Conservation (phyloP, 2,888 invertebrate genomes). For the Cerceris rybyensis region DNA sequence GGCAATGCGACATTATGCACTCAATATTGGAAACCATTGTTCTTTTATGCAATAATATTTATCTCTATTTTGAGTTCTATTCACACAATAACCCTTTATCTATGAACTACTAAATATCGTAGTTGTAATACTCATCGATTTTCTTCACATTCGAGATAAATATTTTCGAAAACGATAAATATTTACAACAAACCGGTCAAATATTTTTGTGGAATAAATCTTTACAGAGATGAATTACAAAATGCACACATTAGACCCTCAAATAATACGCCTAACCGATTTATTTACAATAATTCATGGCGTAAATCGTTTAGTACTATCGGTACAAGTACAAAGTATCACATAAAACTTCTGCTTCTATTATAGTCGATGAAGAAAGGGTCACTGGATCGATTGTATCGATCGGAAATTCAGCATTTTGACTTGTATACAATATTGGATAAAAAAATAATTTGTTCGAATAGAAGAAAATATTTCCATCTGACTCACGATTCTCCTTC, state of each 20-base stretch:
- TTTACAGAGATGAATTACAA: neutral
- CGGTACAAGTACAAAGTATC: neutral
- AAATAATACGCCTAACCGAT: no score
- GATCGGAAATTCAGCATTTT: neutral
- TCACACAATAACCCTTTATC: neutral
- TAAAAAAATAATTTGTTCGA: conserved; percentile 1
- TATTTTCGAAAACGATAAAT: neutral
- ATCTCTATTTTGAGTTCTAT: no score
- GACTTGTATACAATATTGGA: neutral
- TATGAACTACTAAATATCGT: neutral
- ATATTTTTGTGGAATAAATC: neutral
- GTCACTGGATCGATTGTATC: neutral
- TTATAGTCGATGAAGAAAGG: neutral
- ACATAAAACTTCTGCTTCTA: neutral
- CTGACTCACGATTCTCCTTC: no score
- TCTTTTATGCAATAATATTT: neutral
- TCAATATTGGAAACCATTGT: no score
- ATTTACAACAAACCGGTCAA: neutral
- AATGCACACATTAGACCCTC: no score
- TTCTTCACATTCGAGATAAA: neutral
- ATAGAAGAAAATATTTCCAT: neutral
- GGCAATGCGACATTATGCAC: neutral
- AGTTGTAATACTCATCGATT: neutral
- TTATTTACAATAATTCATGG: neutral
- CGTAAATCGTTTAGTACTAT: neutral